Conservation (phyloP, 2,888 invertebrate genomes). For the Lacanobia wlatinum region DNA sequence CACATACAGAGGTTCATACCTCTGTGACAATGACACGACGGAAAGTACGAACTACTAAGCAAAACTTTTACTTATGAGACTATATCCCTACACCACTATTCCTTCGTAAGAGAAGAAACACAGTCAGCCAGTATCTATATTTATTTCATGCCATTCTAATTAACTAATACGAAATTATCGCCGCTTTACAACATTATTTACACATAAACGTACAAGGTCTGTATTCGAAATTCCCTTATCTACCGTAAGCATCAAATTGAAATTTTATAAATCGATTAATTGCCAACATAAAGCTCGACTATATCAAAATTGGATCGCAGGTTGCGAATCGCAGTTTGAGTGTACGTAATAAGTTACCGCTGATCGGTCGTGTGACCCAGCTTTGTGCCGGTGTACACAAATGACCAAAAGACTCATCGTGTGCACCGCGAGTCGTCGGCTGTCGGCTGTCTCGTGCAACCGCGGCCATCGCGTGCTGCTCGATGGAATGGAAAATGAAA, state of each 20-base stretch:
- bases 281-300: conserved; percentile 36
- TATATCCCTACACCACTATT: background rate
- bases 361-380: conserved; percentile 22
- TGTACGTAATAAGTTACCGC: conserved; percentile 13
- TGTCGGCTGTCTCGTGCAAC: conserved; percentile 48
- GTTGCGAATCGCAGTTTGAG: conserved; percentile 32
- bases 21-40: background rate
- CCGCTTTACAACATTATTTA: conserved; percentile 6
- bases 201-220: conserved; percentile 5
- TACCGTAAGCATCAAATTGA: conserved; percentile 35
- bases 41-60: too few species aligned
- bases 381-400: conserved; percentile 39
- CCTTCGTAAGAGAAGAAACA: background rate
- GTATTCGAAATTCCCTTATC: conserved; percentile 21
- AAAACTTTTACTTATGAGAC: too few species aligned
- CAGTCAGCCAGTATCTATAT: background rate
- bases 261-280: conserved; percentile 32
- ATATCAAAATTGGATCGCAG: conserved; percentile 37
- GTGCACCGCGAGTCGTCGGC: conserved; percentile 25
- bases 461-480: conserved; percentile 48
- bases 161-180: background rate
- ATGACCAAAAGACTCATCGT: conserved; percentile 48
- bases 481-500: conserved; percentile 58
- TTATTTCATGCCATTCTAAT: conserved; percentile 12
- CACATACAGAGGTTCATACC: background rate